phyloP scores from a whole-genome alignment of 2,113 vertebrate genomes.

The Synodontis membranacea region DNA sequence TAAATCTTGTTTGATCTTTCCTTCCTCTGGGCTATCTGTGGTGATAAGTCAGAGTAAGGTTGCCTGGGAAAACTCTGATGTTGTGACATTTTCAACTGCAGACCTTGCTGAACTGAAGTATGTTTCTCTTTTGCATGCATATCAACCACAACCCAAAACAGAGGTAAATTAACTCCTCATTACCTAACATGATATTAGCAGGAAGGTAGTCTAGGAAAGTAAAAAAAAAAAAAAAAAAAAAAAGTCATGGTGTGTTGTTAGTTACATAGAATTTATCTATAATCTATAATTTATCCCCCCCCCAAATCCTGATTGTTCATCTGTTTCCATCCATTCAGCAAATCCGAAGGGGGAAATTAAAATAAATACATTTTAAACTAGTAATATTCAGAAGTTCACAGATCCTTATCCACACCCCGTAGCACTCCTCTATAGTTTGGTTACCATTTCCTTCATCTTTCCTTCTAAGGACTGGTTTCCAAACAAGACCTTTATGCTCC shows the following conservation, averaged over 20 bases:
- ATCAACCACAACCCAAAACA: too few species aligned
- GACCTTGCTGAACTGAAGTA: background rate
- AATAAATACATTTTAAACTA: background rate
- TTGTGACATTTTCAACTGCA: background rate
- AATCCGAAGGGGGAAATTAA: background rate
- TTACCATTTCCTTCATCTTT: background rate
- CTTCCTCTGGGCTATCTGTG: slow-evolving; percentile 34
- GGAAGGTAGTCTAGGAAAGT: too few species aligned
- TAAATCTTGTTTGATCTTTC: slow-evolving; percentile 40
- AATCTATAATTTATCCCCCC: too few species aligned
- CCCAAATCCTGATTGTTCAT: background rate
- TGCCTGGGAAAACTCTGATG: background rate
- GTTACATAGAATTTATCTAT: too few species aligned
- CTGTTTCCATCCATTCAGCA: background rate
- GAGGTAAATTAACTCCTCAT: too few species aligned
- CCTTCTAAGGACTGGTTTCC: background rate
- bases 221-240: too few species aligned
- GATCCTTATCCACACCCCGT: background rate
- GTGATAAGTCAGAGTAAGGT: background rate
- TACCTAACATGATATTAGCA: too few species aligned
- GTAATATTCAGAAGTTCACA: background rate
- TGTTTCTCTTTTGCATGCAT: background rate
- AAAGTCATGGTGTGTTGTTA: too few species aligned
- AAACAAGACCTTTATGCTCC: background rate
- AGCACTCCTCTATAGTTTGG: background rate